Conservation (phyloP, 1,140 invertebrate genomes). For the Papilio polyxenes region DNA sequence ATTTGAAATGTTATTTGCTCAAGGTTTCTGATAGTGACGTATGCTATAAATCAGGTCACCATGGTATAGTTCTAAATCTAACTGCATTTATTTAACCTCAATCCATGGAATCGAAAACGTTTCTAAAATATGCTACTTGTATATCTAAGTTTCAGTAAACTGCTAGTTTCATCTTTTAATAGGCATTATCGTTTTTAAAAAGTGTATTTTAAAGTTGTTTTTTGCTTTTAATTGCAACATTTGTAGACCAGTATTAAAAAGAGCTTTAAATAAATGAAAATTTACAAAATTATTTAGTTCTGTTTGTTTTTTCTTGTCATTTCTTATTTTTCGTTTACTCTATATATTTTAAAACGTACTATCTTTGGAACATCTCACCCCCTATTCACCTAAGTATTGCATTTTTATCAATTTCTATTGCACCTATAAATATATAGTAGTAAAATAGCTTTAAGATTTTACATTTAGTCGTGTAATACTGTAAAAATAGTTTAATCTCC, state of each 20-base stretch:
- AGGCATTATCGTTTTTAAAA: neutral
- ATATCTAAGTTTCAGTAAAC: neutral
- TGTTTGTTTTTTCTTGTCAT: neutral
- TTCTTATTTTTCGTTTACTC: neutral
- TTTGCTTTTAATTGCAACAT: neutral
- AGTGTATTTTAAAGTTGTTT: neutral
- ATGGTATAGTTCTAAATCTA: constrained; percentile 18
- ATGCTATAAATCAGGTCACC: constrained; percentile 10
- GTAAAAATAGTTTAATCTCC: neutral
- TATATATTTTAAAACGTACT: neutral
- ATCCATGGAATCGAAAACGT: neutral
- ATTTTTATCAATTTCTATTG: neutral
- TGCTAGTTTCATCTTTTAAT: neutral
- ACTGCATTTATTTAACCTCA: constrained; percentile 30
- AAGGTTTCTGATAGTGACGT: constrained; percentile 31
- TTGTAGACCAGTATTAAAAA: neutral
- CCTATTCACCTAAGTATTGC: neutral
- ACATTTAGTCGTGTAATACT: neutral
- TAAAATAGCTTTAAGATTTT: neutral
- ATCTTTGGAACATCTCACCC: too few relatives aligned
- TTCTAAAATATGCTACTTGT: neutral
- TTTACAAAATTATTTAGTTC: neutral
- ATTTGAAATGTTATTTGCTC: constrained; percentile 36
- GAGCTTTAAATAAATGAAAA: too few relatives aligned
- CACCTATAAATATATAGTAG: neutral